Conservation (phyloP, 2,113 vertebrate genomes). For the Talpa occidentalis region DNA sequence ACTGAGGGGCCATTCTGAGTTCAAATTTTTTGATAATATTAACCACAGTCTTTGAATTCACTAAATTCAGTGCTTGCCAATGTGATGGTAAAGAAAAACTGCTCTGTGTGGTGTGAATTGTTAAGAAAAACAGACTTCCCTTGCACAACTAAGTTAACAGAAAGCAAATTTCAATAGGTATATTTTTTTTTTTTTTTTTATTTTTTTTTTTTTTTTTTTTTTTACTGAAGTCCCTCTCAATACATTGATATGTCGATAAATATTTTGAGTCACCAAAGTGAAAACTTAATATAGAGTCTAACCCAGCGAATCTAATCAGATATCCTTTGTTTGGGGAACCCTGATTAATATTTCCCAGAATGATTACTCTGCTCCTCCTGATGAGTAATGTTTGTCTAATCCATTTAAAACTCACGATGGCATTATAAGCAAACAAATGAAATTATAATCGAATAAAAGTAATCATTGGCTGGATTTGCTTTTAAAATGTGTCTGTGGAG, state of each 20-base stretch:
- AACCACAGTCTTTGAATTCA: neutral
- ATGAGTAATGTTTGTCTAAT: conserved; percentile 60
- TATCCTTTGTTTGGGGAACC: neutral
- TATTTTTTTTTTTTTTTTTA: neutral
- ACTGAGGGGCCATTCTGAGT: neutral
- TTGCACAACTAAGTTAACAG: conserved; percentile 20
- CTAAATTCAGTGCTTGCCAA: neutral
- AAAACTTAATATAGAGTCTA: neutral
- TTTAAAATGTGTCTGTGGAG: neutral
- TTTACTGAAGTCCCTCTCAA: neutral
- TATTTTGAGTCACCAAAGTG: conserved; percentile 53
- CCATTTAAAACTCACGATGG: conserved; percentile 60
- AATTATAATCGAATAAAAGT: conserved; percentile 68
- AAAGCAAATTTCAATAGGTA: neutral
- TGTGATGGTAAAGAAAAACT: conserved; percentile 19
- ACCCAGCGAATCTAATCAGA: conserved; percentile 34
- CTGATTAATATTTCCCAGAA: conserved; percentile 60
- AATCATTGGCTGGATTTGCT: conserved; percentile 55
- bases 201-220: neutral
- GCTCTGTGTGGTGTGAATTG: neutral
- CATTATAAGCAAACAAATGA: conserved; percentile 65
- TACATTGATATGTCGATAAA: conserved; percentile 31
- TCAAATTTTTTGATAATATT: neutral
- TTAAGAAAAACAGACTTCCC: neutral
- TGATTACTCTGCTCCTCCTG: neutral